Percentiles rank a stretch among this genome's conserved stretches.
These are phyloP conservation scores for Nothura maculosa DNA, from an alignment of 2,797 vertebrate genomes.

Conservation along the genomic window DNA sequence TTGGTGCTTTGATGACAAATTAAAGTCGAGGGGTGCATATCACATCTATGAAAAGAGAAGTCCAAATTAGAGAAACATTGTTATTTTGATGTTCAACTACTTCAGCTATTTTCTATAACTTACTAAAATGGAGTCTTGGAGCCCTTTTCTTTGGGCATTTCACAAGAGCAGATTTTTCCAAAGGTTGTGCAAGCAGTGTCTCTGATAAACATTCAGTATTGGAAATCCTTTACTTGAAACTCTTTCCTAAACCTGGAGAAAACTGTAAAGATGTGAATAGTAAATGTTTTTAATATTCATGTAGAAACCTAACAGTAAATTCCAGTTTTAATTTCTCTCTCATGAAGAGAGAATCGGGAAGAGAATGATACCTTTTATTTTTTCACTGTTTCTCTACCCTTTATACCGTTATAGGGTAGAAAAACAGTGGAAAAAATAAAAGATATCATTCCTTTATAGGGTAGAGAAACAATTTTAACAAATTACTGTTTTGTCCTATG, in stretches of 20 bases:
- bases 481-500: too few species aligned
- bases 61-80: neutral
- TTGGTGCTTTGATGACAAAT: neutral
- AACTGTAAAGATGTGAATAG: neutral
- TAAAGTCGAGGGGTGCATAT: neutral
- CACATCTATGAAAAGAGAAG: neutral
- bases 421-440: too few species aligned
- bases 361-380: neutral
- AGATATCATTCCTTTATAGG: too few species aligned
- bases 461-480: neutral
- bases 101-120: neutral
- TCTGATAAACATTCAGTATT: neutral
- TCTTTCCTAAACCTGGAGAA: neutral
- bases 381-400: neutral
- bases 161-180: neutral
- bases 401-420: neutral
- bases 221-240: neutral
- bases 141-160: neutral
- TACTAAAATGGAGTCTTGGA: neutral
- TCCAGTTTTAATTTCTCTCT: neutral
- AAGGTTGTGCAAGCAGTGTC: neutral
- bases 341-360: fast-evolving
- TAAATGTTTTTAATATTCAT: neutral
- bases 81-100: neutral
- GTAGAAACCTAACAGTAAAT: neutral